phyloP scores from a whole-genome alignment of 1,140 invertebrate genomes.

The Capitella teleta region DNA sequence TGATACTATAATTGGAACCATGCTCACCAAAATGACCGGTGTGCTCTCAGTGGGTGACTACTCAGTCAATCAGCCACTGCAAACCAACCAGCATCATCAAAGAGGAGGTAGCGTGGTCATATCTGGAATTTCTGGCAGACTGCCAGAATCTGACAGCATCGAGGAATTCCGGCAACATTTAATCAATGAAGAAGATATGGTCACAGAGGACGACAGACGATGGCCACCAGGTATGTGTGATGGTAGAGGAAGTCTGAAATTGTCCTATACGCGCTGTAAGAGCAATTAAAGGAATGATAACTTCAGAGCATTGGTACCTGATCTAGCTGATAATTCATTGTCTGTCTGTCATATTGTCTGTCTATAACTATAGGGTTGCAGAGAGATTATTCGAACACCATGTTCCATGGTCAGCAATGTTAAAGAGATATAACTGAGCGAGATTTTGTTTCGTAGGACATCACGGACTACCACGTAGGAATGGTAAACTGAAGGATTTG shows the following conservation, averaged over 20 bases:
- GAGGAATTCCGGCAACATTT: slow-evolving; percentile 80
- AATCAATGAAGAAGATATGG: slow-evolving; percentile 72
- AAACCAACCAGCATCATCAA: not conserved
- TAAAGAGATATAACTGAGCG: too few relatives aligned
- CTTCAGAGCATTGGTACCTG: not conserved
- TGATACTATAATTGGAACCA: too few relatives aligned
- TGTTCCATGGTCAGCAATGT: too few relatives aligned
- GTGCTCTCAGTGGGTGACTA: too few relatives aligned
- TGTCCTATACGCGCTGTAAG: too few relatives aligned
- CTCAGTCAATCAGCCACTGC: too few relatives aligned
- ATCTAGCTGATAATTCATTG: not conserved
- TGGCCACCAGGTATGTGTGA: slow-evolving; percentile 54
- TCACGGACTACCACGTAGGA: slow-evolving; percentile 68
- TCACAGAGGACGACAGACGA: slow-evolving; percentile 72
- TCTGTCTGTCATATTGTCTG: not conserved
- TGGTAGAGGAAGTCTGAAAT: not conserved
- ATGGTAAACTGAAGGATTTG: slow-evolving; percentile 82
- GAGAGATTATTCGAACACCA: too few relatives aligned
- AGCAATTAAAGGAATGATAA: not conserved
- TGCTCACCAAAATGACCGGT: too few relatives aligned
- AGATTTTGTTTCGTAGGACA: too few relatives aligned
- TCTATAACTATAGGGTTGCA: not conserved
- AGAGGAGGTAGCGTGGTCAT: not conserved
- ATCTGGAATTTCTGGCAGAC: slow-evolving; percentile 56
- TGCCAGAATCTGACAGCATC: slow-evolving; percentile 76